A percentile compares a stretch with the other conserved stretches of the same genome.
Evolutionary conservation across 1,140 invertebrate genomes (phyloP).

Genomic region (Temnothorax nylanderi): DNA sequence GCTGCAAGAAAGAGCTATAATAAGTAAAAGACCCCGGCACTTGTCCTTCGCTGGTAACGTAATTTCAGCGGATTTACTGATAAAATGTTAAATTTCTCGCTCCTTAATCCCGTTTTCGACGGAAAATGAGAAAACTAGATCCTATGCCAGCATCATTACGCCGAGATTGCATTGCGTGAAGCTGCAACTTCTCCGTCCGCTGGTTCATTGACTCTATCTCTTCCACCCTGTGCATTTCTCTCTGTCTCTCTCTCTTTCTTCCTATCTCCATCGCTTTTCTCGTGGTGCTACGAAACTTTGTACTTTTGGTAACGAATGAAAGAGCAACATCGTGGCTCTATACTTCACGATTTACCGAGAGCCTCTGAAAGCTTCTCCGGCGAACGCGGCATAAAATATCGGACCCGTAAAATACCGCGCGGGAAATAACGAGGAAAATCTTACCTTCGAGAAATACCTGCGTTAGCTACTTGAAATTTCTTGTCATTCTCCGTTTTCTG

Average conservation of each 20-base stretch:
- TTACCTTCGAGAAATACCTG: neutral
- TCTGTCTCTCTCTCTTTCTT: neutral
- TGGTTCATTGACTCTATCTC: slow-evolving; percentile 28
- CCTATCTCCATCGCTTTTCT: slow-evolving; percentile 16
- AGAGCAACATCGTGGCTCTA: slow-evolving; percentile 49
- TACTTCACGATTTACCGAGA: slow-evolving; percentile 36
- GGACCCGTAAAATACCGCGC: slow-evolving; percentile 28
- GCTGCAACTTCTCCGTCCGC: slow-evolving; percentile 34
- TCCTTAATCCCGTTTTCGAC: slow-evolving; percentile 40
- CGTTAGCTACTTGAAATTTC: slow-evolving; percentile 17
- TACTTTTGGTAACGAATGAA: slow-evolving; percentile 61
- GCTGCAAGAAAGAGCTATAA: neutral
- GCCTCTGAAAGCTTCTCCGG: slow-evolving; percentile 43
- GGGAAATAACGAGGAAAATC: slow-evolving; percentile 46
- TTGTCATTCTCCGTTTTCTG: slow-evolving; percentile 22
- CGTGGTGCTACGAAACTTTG: slow-evolving; percentile 39
- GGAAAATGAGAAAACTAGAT: slow-evolving; percentile 51
- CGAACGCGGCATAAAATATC: slow-evolving; percentile 52
- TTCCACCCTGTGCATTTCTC: neutral
- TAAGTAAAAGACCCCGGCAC: neutral
- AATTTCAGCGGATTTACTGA: slow-evolving; percentile 41
- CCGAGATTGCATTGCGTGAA: slow-evolving; percentile 52
- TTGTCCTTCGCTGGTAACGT: neutral
- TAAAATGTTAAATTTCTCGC: slow-evolving; percentile 62
- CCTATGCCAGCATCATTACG: slow-evolving; percentile 9